phyloP scores from a whole-genome alignment of 2,888 invertebrate species.

The Heliconius erato region DNA sequence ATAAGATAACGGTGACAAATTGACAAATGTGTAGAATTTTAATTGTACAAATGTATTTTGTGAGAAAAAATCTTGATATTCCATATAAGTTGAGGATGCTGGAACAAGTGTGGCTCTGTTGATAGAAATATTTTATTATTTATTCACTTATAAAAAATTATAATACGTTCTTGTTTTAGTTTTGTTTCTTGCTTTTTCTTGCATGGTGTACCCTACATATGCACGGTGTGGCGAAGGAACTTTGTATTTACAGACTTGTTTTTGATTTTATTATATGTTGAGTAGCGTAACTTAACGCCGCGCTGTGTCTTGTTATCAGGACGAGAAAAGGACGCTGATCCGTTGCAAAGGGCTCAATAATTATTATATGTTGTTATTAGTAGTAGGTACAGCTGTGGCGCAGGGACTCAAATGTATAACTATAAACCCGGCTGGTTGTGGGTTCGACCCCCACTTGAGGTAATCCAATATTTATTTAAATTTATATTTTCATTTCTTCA shows the following conservation, averaged over 20 bases:
- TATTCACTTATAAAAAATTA: background rate
- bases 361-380: too few species aligned
- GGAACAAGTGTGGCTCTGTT: background rate
- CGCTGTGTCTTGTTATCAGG: background rate
- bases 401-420: too few species aligned
- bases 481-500: too few species aligned
- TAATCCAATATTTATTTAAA: too few species aligned
- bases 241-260: background rate
- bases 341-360: background rate
- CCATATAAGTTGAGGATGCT: constrained; percentile 12
- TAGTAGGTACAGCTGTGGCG: too few species aligned
- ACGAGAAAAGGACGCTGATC: background rate
- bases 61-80: background rate
- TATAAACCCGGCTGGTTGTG: too few species aligned
- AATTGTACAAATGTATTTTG: constrained; percentile 1
- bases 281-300: background rate
- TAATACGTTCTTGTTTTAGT: too few species aligned
- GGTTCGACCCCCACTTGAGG: too few species aligned
- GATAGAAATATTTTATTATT: background rate
- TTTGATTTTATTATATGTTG: too few species aligned
- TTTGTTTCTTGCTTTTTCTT: background rate
- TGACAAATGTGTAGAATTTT: constrained; percentile 20
- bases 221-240: background rate
- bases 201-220: background rate
- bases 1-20: background rate